A percentile compares a stretch with the other conserved stretches of the same genome.
phyloP scores from a whole-genome alignment of 2,797 vertebrate genomes.

The Todus mexicanus region DNA sequence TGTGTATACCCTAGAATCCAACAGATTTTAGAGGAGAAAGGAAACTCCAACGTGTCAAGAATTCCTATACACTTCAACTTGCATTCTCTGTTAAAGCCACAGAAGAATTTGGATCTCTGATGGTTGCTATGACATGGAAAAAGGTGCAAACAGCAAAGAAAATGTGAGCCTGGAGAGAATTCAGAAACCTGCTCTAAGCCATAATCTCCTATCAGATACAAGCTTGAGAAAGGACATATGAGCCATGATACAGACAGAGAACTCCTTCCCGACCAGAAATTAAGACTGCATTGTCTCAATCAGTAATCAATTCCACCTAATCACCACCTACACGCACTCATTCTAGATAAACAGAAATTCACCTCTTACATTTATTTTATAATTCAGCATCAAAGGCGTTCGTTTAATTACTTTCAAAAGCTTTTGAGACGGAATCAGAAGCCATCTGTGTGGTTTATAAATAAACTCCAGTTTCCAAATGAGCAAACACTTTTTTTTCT shows the following conservation, averaged over 20 bases:
- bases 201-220: not conserved
- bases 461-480: not conserved
- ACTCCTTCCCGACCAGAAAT: not conserved
- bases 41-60: not conserved
- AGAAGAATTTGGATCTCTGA: not conserved
- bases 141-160: not conserved
- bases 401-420: not conserved
- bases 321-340: not conserved
- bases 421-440: not conserved
- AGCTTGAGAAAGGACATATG: not conserved
- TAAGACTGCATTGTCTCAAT: not conserved
- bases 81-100: not conserved
- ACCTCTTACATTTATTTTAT: not conserved
- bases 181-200: not conserved
- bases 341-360: not conserved
- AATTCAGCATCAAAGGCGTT: not conserved
- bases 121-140: not conserved
- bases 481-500: conserved; percentile 4
- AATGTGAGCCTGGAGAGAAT: not conserved
- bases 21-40: not conserved
- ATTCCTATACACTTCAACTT: not conserved
- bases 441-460: not conserved
- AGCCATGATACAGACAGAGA: not conserved
- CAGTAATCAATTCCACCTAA: not conserved
- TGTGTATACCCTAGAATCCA: not conserved